phyloP scores from a whole-genome alignment of 1,140 invertebrate genomes.

The Elysia chlorotica region DNA sequence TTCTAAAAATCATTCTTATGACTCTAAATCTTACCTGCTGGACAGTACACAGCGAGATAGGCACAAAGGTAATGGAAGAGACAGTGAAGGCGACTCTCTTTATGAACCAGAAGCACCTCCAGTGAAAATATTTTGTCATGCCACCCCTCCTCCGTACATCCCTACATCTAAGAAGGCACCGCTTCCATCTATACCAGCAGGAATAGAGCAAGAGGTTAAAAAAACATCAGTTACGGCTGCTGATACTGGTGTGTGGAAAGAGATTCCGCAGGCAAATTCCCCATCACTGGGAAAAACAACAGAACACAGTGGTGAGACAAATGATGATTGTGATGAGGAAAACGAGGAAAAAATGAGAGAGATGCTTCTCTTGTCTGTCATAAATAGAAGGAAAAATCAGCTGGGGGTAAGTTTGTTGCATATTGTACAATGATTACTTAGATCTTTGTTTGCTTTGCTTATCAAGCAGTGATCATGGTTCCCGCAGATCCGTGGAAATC shows the following conservation, averaged over 20 bases:
- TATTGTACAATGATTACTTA: neutral
- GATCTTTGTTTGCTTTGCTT: neutral
- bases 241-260: too few relatives aligned
- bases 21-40: too few relatives aligned
- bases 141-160: constrained; percentile 12
- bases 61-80: too few relatives aligned
- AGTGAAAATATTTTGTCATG: neutral
- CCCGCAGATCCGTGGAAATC: too few relatives aligned
- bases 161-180: constrained; percentile 15
- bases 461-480: neutral
- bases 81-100: neutral
- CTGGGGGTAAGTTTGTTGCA: neutral
- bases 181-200: too few relatives aligned
- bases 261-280: too few relatives aligned
- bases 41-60: too few relatives aligned
- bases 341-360: neutral
- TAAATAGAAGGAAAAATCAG: neutral
- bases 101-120: constrained; percentile 1
- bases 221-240: too few relatives aligned
- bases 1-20: too few relatives aligned
- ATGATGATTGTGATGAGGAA: constrained; percentile 7
- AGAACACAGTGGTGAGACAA: neutral
- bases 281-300: neutral
- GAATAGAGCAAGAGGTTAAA: too few relatives aligned
- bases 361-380: neutral